Conservation (phyloP, 2,888 invertebrate species). For the Altica lythri region DNA sequence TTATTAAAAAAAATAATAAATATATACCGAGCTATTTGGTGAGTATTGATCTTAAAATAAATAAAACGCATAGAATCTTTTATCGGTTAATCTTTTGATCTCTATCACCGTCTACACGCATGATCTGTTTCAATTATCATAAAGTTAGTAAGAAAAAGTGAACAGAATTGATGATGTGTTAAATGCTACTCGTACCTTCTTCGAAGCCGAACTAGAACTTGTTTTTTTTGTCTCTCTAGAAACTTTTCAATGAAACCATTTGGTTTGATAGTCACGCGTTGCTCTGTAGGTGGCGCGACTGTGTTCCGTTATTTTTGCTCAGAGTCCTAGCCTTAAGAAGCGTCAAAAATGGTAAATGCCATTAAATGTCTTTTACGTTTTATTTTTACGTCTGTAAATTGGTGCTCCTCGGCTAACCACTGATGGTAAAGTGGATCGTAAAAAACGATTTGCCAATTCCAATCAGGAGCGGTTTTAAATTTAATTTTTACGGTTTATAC, state of each 20-base stretch:
- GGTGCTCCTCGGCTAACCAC: slow-evolving; percentile 3
- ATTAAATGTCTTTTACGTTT: slow-evolving; percentile 40
- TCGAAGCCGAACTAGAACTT: slow-evolving; percentile 27
- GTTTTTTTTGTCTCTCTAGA: slow-evolving; percentile 32
- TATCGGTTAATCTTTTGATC: too few relatives aligned
- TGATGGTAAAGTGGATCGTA: slow-evolving; percentile 11
- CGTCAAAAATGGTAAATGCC: slow-evolving; percentile 45
- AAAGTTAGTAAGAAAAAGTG: not conserved
- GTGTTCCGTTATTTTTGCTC: slow-evolving; percentile 39
- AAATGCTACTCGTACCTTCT: slow-evolving; percentile 31
- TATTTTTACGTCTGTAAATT: slow-evolving; percentile 39
- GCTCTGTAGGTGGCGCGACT: slow-evolving; percentile 42
- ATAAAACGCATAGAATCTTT: too few relatives aligned
- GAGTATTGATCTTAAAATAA: too few relatives aligned
- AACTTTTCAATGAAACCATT: slow-evolving; percentile 38
- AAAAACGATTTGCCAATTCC: slow-evolving; percentile 6
- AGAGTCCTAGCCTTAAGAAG: slow-evolving; percentile 40
- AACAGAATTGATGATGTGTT: slow-evolving; percentile 35
- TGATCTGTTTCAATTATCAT: slow-evolving; percentile 4
- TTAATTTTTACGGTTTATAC: not conserved
- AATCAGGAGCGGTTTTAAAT: not conserved
- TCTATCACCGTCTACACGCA: not conserved
- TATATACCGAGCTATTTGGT: too few relatives aligned
- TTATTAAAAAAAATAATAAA: too few relatives aligned
- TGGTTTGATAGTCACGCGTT: slow-evolving; percentile 37